A percentile compares a stretch with the other conserved stretches of the same genome.
Evolutionary conservation across 1,140 invertebrate genomes (phyloP).

Genomic region (Hormaphis cornu): DNA sequence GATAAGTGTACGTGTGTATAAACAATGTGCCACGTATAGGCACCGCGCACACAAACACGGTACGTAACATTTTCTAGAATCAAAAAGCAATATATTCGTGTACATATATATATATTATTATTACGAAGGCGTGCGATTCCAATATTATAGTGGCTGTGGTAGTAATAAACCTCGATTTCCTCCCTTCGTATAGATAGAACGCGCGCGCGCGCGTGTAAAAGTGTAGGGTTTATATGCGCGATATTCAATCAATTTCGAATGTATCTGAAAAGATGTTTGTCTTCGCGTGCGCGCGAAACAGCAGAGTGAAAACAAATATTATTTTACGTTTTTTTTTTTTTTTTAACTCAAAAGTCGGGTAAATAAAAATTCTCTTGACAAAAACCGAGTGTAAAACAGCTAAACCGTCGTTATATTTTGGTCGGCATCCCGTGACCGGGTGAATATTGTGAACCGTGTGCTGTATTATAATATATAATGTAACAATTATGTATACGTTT

Average conservation of each 20-base stretch:
- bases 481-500: too few species aligned
- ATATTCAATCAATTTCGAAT: slow-evolving; percentile 18
- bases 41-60: background rate
- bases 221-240: background rate
- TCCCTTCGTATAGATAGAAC: background rate
- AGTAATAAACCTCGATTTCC: slow-evolving; percentile 12
- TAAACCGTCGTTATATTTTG: too few species aligned
- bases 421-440: too few species aligned
- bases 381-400: too few species aligned
- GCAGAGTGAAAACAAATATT: background rate
- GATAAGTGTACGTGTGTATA: background rate
- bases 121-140: slow-evolving; percentile 14
- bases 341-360: background rate
- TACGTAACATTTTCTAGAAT: slow-evolving; percentile 15
- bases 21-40: too few species aligned
- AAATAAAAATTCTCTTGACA: background rate
- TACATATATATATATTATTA: too few species aligned
- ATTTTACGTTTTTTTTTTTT: background rate
- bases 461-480: too few species aligned
- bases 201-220: background rate
- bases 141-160: too few species aligned
- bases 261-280: slow-evolving; percentile 3
- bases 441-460: too few species aligned
- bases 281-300: background rate
- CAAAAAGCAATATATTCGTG: slow-evolving; percentile 29